phyloP scores from a whole-genome alignment of 1,140 invertebrate species.

The Bemisia tabaci region DNA sequence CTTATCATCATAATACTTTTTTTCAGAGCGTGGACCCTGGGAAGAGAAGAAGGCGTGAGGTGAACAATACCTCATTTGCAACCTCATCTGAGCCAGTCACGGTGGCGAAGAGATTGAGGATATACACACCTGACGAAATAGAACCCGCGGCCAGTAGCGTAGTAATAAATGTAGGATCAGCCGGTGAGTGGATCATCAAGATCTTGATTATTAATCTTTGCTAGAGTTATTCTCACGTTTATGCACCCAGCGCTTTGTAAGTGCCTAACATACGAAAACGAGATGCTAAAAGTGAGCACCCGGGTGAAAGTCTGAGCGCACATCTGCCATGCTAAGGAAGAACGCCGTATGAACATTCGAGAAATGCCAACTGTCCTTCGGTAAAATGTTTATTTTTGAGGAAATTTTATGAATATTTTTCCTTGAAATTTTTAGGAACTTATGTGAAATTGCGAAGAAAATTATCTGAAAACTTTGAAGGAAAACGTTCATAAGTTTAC shows the following conservation, averaged over 20 bases:
- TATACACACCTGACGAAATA: background rate
- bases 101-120: background rate
- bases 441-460: no score
- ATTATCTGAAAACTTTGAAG: no score
- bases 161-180: background rate
- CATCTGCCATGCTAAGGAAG: background rate
- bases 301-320: no score
- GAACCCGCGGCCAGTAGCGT: background rate
- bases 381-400: no score
- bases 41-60: conserved; percentile 36
- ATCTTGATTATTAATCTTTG: no score
- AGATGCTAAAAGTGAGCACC: background rate
- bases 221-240: no score
- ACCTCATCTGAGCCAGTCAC: background rate
- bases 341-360: background rate
- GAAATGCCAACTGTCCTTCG: background rate
- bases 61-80: conserved; percentile 17
- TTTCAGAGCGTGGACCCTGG: conserved; percentile 43
- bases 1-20: no score
- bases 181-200: background rate
- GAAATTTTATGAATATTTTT: no score
- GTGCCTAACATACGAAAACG: background rate
- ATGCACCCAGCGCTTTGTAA: no score
- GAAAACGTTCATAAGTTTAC: no score
- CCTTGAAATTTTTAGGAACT: no score